Base-by-base conservation (phyloP, 1,140 invertebrate genomes). In the Metaphire vulgaris region DNA sequence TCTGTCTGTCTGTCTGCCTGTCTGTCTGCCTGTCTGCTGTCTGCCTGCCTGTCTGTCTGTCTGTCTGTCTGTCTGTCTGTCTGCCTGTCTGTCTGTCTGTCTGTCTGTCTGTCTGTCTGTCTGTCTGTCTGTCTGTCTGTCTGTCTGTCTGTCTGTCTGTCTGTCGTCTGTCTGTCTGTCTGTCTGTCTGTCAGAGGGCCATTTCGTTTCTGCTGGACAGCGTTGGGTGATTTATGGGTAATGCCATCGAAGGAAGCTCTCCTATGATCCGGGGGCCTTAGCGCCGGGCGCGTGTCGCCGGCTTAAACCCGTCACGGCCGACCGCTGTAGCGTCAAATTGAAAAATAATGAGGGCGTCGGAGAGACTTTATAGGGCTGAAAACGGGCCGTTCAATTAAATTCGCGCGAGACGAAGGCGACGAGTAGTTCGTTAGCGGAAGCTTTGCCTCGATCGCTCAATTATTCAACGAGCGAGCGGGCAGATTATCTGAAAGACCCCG, bases 271-370 rank as follows among this genome's bases (percentile, higher is more conserved):
- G 21, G 41, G 6, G 41, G 41, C 41, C 41, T 56, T 56, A 56
- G 41, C 21, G 41, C 21, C 41, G 6, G 6, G 6, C 41, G 6
- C 21, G 6, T 56, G 41, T 12, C 6, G 41, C 21, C 21, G 41
- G 41, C 41, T 56, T 56, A 56, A 56, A 6, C 41, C 6, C 41
- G 41, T 56, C 41, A 56, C 41, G 41, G 21, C 41, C 41, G 41
- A 56, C 41, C 41, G 21, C 6, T 21, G 41, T 56, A 56, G 6
- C 41, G 41, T 56, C 41, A 56, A 56, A 56, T 56, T 56, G 41
- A 56, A 56, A 56, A 56, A 56, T 56, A 56, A 56, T 56, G 41
- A 56, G 41, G 41, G 41, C 41, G 41, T 56, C 41, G 41, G 41
- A 6, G 41, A 56, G 41, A 21, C 21, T 56, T 56, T 56, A 56